Evolutionary conservation across 2,888 invertebrate species (phyloP), one percentile per base, ranked within the genome.

Genomic region (Hololepta plana): DNA sequence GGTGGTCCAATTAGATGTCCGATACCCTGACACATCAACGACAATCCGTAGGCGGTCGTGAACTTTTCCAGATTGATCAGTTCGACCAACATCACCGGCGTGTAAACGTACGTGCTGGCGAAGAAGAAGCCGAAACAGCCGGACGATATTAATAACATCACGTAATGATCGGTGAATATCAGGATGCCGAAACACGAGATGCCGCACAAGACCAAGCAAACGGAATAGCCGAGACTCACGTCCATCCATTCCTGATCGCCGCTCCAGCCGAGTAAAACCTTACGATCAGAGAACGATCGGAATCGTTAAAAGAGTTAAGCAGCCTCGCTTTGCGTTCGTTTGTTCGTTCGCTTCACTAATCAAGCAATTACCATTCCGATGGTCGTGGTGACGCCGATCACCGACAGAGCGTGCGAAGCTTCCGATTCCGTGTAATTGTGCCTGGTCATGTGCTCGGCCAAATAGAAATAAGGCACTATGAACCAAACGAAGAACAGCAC

Each of bases 391-490:
- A 85, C 67, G 12, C 90, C 90, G 40, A 93, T 82, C 27, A 80
- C 64, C 26, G 90, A 81, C 35, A 91, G 65, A 38, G 91, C 66
- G 32, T 69, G 67, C 4, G 88, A 82, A 3, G 76, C 75, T 25
- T 75, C 71, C 19, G 71, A 64, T 38, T 79, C 74, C 2, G 60
- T 62, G 40, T 76, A 80, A 12, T 34, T 30, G 33, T 68, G 61
- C 6, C 68, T 65, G 16, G 66, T 65, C 59, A 85, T 74, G 49
- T 81, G 74, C 44, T 91, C 88, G 28, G 81, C 79, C 34, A 91
- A 62, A 55, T 88, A 93, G 51, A 93, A 82, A 57, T 95, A 95
- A 8, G 91, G 90, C 30, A 93, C 82, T 45, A 95, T 91, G 54
- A 82, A 84, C 81, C 88, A 90, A 43, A 79, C 72, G 56, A 91